These are phyloP conservation scores for Amiota communis DNA, from an alignment of 2,888 invertebrate genomes.

Conservation along the genomic window DNA sequence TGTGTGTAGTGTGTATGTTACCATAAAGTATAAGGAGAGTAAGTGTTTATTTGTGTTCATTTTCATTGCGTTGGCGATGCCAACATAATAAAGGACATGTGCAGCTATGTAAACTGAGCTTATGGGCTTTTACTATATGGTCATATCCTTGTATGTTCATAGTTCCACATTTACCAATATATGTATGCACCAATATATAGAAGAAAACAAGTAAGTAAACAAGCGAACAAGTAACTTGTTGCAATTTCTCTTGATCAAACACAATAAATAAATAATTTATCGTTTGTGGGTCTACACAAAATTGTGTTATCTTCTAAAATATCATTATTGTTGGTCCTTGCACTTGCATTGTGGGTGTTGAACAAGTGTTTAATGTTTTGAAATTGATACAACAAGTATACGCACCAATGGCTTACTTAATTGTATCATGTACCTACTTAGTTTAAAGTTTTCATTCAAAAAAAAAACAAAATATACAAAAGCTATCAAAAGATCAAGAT, in stretches of 20 bases:
- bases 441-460: too few relatives aligned
- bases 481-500: slow-evolving; percentile 3
- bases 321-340: neutral
- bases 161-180: too few relatives aligned
- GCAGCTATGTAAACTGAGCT: too few relatives aligned
- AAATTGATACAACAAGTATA: neutral
- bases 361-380: neutral
- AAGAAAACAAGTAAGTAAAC: neutral
- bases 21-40: too few relatives aligned
- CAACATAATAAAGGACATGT: too few relatives aligned
- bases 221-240: neutral
- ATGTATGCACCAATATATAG: neutral
- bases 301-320: neutral
- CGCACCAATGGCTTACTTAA: neutral
- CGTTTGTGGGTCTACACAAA: neutral
- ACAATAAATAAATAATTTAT: slow-evolving; percentile 13
- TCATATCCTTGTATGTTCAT: too few relatives aligned
- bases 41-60: too few relatives aligned
- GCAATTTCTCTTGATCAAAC: slow-evolving; percentile 2
- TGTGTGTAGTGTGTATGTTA: neutral
- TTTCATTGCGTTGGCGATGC: too few relatives aligned
- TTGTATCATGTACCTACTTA: too few relatives aligned
- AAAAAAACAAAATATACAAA: too few relatives aligned
- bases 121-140: too few relatives aligned
- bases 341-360: neutral